These are phyloP conservation scores for Drosophila anceps DNA, from an alignment of 2,888 invertebrate genomes.

Conservation along the genomic window DNA sequence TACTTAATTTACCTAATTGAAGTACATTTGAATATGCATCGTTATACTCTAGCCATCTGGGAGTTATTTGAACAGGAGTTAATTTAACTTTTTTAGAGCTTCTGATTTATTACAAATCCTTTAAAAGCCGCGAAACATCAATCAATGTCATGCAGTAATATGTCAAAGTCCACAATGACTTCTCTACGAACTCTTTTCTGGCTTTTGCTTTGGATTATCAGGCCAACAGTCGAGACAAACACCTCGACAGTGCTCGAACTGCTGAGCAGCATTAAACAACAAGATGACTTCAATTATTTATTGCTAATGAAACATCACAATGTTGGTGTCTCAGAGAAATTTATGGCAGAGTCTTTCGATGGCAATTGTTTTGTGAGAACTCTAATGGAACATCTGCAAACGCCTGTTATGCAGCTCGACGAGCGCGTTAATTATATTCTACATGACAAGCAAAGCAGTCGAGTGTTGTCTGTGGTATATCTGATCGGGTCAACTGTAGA, in stretches of 20 bases:
- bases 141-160: slow-evolving; percentile 49
- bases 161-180: slow-evolving; percentile 45
- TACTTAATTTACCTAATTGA: neutral
- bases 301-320: slow-evolving; percentile 56
- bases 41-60: neutral
- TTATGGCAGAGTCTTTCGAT: neutral
- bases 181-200: slow-evolving; percentile 17
- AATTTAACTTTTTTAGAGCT: slow-evolving; percentile 21
- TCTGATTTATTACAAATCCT: slow-evolving; percentile 50
- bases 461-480: slow-evolving; percentile 64
- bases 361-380: slow-evolving; percentile 30
- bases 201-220: slow-evolving; percentile 24
- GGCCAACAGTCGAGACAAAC: slow-evolving; percentile 1
- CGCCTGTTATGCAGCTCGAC: slow-evolving; percentile 68
- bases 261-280: slow-evolving; percentile 39
- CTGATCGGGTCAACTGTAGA: slow-evolving; percentile 42
- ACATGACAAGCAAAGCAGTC: slow-evolving; percentile 49
- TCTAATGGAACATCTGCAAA: slow-evolving; percentile 54
- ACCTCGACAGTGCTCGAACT: slow-evolving; percentile 39
- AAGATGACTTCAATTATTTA: slow-evolving; percentile 51
- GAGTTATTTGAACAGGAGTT: neutral
- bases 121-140: slow-evolving; percentile 53
- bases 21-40: neutral
- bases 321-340: slow-evolving; percentile 9
- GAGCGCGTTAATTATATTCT: slow-evolving; percentile 64